Evolutionary conservation across 2,113 vertebrate species (phyloP).

Genomic region (Eudyptes chrysolophus): DNA sequence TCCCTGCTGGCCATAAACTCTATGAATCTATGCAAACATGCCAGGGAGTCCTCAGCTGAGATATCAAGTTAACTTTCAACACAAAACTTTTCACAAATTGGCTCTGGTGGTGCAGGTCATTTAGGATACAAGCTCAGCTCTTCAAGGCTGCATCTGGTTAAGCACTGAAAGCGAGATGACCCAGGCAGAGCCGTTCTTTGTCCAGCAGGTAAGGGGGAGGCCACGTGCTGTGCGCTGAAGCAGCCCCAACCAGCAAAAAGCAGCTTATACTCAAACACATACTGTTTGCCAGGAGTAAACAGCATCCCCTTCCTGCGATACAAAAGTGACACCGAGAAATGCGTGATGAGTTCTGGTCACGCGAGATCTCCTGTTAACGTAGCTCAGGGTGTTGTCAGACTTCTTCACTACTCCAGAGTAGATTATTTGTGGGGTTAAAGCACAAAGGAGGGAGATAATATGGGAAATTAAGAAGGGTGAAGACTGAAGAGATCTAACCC

Average conservation of each 20-base stretch:
- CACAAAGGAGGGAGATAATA: neutral
- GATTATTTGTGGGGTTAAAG: neutral
- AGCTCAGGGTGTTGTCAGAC: neutral
- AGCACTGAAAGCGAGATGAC: neutral
- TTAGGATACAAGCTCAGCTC: constrained; percentile 18
- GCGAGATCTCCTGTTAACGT: neutral
- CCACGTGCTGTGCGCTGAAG: neutral
- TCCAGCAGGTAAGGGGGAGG: constrained; percentile 4
- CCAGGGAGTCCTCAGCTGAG: constrained; percentile 66
- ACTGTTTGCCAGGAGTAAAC: neutral
- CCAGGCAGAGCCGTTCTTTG: neutral
- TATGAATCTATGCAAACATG: constrained; percentile 53
- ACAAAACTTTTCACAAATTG: constrained; percentile 62
- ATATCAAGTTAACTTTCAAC: constrained; percentile 60
- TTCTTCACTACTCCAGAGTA: neutral
- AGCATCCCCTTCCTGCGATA: neutral
- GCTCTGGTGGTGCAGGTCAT: constrained; percentile 20
- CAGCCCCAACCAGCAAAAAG: neutral
- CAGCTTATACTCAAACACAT: neutral
- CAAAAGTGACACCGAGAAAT: neutral
- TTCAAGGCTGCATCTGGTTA: constrained; percentile 31
- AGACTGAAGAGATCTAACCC: neutral
- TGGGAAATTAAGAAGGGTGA: neutral
- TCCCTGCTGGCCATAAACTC: constrained; percentile 59
- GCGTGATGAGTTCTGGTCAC: neutral